These are phyloP conservation scores for Prunella himalayana DNA, from an alignment of 2,113 vertebrate species.

Conservation along the genomic window DNA sequence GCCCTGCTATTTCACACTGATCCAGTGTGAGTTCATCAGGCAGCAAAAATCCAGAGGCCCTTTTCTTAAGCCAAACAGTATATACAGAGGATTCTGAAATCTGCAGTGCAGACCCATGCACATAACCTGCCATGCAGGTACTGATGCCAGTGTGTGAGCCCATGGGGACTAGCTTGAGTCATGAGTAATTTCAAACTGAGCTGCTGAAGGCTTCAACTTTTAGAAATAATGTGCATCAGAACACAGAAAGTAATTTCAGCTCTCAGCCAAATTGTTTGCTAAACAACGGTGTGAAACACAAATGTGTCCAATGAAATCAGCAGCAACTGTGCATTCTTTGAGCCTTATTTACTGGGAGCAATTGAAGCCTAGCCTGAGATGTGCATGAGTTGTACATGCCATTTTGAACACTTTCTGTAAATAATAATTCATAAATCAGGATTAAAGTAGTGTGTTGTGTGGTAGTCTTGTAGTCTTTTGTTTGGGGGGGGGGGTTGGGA, in stretches of 20 bases:
- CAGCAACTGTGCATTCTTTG: neutral
- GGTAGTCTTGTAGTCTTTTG: neutral
- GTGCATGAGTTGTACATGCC: neutral
- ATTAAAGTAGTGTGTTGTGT: neutral
- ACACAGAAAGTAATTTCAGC: neutral
- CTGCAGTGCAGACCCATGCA: neutral
- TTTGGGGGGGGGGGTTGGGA: neutral
- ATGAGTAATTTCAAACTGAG: neutral
- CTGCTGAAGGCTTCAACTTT: neutral
- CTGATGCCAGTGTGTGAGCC: neutral
- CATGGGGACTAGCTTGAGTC: neutral
- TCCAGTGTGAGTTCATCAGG: neutral
- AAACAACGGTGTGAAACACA: neutral
- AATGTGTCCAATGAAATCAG: neutral
- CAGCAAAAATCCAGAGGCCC: neutral
- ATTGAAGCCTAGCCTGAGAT: neutral
- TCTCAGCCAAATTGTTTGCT: neutral
- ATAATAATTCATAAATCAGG: neutral
- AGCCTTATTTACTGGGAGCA: neutral
- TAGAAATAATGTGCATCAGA: neutral
- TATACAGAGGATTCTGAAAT: neutral
- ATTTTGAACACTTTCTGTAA: neutral
- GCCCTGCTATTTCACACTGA: neutral
- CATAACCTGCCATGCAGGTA: neutral
- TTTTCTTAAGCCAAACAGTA: neutral